Evolutionary conservation across 2,888 invertebrate species (phyloP).

Genomic region (Nineta flava): DNA sequence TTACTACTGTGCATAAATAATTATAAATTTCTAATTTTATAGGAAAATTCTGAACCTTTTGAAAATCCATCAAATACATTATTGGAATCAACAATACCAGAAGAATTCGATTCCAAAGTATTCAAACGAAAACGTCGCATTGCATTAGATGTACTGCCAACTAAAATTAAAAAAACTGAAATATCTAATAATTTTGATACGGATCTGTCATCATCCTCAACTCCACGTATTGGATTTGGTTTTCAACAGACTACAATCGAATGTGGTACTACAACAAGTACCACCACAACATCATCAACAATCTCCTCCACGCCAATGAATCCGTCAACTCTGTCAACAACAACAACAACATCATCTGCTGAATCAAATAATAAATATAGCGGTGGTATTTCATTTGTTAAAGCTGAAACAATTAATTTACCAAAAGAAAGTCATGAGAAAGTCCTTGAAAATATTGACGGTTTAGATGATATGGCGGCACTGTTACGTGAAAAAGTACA

Average conservation of each 20-base stretch:
- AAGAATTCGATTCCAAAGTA: constrained; percentile 26
- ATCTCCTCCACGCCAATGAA: too few relatives aligned
- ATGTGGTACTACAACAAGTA: constrained; percentile 5
- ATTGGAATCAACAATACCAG: background rate
- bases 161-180: constrained; percentile 13
- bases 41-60: background rate
- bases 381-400: constrained; percentile 23
- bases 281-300: too few relatives aligned
- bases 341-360: too few relatives aligned
- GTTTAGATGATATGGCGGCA: constrained; percentile 27
- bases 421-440: constrained; percentile 10
- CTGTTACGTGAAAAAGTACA: constrained; percentile 37
- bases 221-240: constrained; percentile 23
- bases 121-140: constrained; percentile 38
- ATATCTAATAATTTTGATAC: constrained; percentile 10
- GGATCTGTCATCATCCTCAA: constrained; percentile 9
- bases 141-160: constrained; percentile 25
- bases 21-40: too few relatives aligned
- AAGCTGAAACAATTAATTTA: constrained; percentile 22
- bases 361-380: constrained; percentile 21
- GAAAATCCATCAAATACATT: background rate
- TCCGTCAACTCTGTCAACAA: too few relatives aligned
- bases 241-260: constrained; percentile 19
- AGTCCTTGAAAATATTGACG: constrained; percentile 12
- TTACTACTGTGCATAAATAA: too few relatives aligned